Base-by-base conservation (phyloP, 2,888 invertebrate genomes). In the Epinotia ramella region DNA sequence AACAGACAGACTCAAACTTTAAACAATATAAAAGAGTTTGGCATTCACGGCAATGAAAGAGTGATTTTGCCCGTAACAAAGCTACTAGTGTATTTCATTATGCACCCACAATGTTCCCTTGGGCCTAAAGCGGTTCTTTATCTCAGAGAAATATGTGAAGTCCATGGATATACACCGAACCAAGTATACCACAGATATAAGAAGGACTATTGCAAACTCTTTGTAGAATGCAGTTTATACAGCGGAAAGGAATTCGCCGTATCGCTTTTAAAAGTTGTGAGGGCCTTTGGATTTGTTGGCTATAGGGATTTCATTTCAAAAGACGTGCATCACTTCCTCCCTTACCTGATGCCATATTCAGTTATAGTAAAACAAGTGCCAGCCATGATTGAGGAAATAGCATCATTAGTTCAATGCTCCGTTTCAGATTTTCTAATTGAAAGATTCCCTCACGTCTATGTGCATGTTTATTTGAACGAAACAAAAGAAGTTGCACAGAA, bases 361-460 rank as follows among this genome's bases (percentile, higher is more conserved):
- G 95, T 95, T 44, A 95, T 89, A 79, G 93, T 92, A 82, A 95
- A 94, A 3, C 93, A 95, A 82, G 94, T 96, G 0, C 95, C 95
- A 57, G 93, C 94, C 1, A 95, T 97, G 79, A 95, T 97, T 65
- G 95, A 95, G 78, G 96, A 96, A 84, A 95, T 96, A 62, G 95
- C 96, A 0, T 91, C 92, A 0, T 85, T 96, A 40, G 95, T 95
- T 12, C 95, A 95, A 80, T 93, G 95, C 77, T 95, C 95, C 3
- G 91, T 96, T 24, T 91, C 95, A 0, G 95, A 96, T 57, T 95
- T 97, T 80, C 89, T 97, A 16, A 93, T 95, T 2, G 95, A 95
- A 73, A 95, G 96, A 74, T 97, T 97, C 83, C 95, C 97, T 68
- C 95, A 96, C 67, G 96, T 97, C 68, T 97, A 97, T 80, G 95